Evolutionary conservation across 92 coral and sea anemone genomes (phyloP).

Genomic region (Porites lobata): DNA sequence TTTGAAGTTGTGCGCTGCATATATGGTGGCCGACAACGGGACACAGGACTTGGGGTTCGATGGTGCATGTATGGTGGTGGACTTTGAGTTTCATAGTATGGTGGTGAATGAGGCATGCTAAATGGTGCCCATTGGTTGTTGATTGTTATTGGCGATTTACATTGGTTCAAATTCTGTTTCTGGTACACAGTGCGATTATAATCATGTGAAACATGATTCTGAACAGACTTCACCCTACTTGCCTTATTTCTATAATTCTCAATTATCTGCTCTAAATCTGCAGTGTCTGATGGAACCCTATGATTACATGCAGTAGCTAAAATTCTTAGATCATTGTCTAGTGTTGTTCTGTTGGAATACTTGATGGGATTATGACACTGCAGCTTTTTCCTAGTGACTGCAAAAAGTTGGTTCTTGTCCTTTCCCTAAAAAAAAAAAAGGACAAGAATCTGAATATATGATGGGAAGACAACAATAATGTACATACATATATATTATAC

Average conservation of each 20-base stretch:
- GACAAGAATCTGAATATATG: constrained; percentile 17
- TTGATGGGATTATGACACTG: constrained; percentile 60
- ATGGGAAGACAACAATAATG: constrained; percentile 16
- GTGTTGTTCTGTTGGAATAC: constrained; percentile 65
- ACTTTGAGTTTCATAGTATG: constrained; percentile 35
- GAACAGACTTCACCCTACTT: constrained; percentile 32
- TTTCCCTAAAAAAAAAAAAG: constrained; percentile 38
- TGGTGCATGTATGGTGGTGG: constrained; percentile 39
- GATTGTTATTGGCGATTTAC: constrained; percentile 36
- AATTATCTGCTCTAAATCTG: constrained; percentile 56
- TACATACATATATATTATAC: background rate
- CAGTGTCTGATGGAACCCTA: constrained; percentile 57
- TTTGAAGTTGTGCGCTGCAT: constrained; percentile 33
- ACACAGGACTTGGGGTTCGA: constrained; percentile 35
- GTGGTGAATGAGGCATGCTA: constrained; percentile 32
- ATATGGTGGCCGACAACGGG: constrained; percentile 38
- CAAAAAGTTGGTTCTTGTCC: constrained; percentile 70
- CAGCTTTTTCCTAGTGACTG: constrained; percentile 38
- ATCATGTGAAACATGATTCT: constrained; percentile 16
- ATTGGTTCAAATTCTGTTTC: constrained; percentile 39
- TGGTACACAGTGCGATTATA: constrained; percentile 9
- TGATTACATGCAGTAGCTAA: constrained; percentile 58
- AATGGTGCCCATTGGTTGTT: background rate
- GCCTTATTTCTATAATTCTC: constrained; percentile 61
- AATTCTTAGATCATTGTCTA: constrained; percentile 65